phyloP scores from a whole-genome alignment of 2,797 vertebrate genomes.

The Sebastes dallii region DNA sequence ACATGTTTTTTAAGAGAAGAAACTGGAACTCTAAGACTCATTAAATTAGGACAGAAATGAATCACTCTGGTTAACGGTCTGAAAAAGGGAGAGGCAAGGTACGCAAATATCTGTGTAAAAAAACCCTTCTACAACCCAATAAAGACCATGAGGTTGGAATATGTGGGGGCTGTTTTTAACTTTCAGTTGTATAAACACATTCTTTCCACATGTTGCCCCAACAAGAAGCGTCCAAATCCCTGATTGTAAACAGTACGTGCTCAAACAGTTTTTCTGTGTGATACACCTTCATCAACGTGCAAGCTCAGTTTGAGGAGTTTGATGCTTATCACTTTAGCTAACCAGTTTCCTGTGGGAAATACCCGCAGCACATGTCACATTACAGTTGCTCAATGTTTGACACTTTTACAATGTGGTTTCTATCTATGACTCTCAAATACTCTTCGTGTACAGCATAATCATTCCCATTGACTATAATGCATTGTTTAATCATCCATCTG shows the following conservation, averaged over 20 bases:
- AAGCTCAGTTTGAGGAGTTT: background rate
- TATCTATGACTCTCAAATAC: background rate
- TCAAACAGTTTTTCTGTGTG: background rate
- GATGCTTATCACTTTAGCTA: background rate
- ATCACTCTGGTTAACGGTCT: background rate
- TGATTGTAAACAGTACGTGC: background rate
- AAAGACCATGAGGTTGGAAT: background rate
- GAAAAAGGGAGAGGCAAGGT: background rate
- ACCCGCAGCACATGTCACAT: background rate
- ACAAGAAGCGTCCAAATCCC: background rate
- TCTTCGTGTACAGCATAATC: background rate
- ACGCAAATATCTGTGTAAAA: background rate
- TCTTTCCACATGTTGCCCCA: background rate
- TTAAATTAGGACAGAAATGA: background rate
- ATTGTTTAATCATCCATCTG: background rate
- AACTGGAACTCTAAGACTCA: background rate
- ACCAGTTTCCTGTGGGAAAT: background rate
- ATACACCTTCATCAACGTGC: background rate
- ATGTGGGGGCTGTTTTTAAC: slow-evolving; percentile 4
- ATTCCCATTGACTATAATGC: no score
- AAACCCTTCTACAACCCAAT: background rate
- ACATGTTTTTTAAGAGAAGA: background rate
- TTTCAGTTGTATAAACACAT: background rate
- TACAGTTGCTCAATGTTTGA: background rate
- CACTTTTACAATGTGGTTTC: background rate